A percentile compares a stretch with the other conserved stretches of the same genome.
These are phyloP conservation scores for Turdus rufiventris DNA, from an alignment of 2,113 vertebrate genomes.

Conservation along the genomic window DNA sequence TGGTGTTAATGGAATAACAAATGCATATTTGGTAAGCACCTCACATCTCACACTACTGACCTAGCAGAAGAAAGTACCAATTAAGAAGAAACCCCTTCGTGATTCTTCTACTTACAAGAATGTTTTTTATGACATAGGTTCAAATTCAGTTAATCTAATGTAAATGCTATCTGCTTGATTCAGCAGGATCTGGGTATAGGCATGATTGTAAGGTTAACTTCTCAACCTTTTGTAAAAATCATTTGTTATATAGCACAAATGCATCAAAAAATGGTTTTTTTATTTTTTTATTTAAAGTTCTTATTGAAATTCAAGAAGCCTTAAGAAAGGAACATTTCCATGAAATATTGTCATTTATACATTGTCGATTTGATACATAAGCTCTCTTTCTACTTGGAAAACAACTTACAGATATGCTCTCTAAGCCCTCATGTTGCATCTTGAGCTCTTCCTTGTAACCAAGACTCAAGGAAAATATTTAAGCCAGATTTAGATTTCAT, in stretches of 20 bases:
- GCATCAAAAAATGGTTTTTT: background rate
- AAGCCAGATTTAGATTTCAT: background rate
- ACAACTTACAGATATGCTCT: background rate
- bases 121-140: background rate
- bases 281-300: background rate
- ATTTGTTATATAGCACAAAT: background rate
- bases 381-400: background rate
- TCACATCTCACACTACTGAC: background rate
- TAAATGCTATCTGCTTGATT: background rate
- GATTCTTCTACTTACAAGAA: background rate
- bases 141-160: background rate
- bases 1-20: background rate
- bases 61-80: background rate
- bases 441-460: background rate
- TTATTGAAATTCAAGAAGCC: background rate
- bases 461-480: background rate
- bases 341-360: background rate
- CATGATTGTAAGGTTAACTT: background rate
- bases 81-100: background rate
- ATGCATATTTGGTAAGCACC: background rate
- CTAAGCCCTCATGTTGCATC: background rate
- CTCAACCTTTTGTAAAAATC: background rate
- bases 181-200: background rate
- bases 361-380: background rate
- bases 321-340: background rate